Conservation (phyloP, 2,113 vertebrate genomes). For the Pteropus alecto region DNA sequence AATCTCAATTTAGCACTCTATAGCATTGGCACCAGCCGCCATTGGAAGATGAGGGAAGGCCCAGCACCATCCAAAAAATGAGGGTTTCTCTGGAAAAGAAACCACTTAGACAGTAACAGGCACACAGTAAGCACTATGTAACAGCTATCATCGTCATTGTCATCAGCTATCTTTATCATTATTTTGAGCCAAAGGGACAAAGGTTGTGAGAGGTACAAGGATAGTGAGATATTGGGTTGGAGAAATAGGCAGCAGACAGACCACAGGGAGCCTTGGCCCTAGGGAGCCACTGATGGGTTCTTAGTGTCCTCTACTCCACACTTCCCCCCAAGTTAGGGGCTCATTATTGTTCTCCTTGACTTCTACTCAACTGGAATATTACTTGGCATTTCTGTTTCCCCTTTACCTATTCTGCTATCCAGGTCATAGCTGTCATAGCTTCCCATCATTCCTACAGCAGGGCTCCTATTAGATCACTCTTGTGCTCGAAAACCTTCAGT, state of each 20-base stretch:
- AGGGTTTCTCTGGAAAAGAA: neutral
- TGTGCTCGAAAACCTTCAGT: neutral
- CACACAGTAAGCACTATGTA: neutral
- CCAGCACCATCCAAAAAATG: neutral
- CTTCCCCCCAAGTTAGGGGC: neutral
- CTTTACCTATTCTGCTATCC: neutral
- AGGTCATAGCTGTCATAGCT: neutral
- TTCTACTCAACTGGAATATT: neutral
- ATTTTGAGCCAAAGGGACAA: neutral
- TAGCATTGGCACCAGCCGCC: neutral
- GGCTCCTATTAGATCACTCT: neutral
- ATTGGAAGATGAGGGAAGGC: neutral
- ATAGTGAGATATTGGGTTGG: neutral
- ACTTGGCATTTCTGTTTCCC: neutral
- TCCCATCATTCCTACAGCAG: neutral
- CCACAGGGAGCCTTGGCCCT: neutral
- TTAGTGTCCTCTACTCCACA: neutral
- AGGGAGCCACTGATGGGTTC: neutral
- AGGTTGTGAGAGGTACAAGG: too few relatives aligned
- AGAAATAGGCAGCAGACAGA: neutral
- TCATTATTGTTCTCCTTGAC: neutral
- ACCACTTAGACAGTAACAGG: neutral
- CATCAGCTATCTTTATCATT: neutral
- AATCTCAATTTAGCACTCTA: neutral
- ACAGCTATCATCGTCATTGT: fast-evolving